Evolutionary conservation across 2,888 invertebrate genomes (phyloP).

Genomic region (Diloba caeruleocephala): DNA sequence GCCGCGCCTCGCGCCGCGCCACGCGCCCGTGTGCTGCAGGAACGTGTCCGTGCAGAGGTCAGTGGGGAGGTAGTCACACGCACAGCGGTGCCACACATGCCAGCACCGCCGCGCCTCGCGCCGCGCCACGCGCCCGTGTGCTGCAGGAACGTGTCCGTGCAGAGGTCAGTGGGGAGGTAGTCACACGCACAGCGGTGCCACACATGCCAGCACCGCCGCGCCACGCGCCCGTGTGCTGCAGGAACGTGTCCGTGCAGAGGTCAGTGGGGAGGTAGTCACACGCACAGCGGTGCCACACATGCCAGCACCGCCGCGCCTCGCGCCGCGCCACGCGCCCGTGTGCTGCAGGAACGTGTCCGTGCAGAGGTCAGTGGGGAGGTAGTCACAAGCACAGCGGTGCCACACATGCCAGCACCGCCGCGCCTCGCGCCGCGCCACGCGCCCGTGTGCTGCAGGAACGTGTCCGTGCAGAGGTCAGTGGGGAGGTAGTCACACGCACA

Average conservation of each 20-base stretch:
- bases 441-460: too few relatives aligned
- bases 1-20: constrained; percentile 72
- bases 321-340: constrained; percentile 81
- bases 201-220: background rate
- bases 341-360: too few relatives aligned
- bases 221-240: background rate
- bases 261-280: too few relatives aligned
- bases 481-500: too few relatives aligned
- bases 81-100: background rate
- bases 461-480: too few relatives aligned
- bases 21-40: background rate
- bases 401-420: too few relatives aligned
- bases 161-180: background rate
- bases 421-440: too few relatives aligned
- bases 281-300: too few relatives aligned
- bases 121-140: background rate
- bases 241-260: background rate
- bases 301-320: background rate
- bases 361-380: too few relatives aligned
- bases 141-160: constrained; percentile 24
- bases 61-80: background rate
- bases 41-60: background rate
- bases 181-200: too few relatives aligned
- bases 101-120: background rate
- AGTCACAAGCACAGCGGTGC: too few relatives aligned